A percentile compares a stretch with the other conserved stretches of the same genome.
These are phyloP conservation scores for Celastrina argiolus DNA, from an alignment of 2,888 invertebrate species.

Conservation along the genomic window DNA sequence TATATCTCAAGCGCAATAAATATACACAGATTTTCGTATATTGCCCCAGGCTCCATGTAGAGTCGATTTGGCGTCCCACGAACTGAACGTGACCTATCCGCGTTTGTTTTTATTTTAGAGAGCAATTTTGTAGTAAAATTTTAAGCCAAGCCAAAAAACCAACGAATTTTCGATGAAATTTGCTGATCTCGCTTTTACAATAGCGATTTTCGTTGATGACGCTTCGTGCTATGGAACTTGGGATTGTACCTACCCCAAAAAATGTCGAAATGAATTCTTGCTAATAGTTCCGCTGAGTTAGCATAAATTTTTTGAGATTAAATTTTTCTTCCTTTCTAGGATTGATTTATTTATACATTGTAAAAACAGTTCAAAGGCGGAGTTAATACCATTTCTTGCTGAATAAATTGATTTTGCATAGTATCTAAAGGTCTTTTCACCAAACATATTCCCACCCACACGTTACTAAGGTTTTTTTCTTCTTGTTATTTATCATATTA, in stretches of 20 bases:
- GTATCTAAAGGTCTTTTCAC: too few species aligned
- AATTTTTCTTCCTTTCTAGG: too few species aligned
- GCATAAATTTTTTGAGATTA: not conserved
- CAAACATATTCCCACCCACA: too few species aligned
- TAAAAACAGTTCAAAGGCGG: too few species aligned
- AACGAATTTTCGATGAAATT: not conserved
- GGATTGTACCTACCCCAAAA: not conserved
- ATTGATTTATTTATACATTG: too few species aligned
- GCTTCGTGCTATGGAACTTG: not conserved
- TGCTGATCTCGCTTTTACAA: not conserved
- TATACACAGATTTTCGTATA: too few species aligned
- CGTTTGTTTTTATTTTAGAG: not conserved
- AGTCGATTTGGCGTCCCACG: slow-evolving; percentile 1
- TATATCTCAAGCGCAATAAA: too few species aligned
- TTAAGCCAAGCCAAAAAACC: not conserved
- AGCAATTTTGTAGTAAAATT: not conserved
- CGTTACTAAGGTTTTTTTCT: too few species aligned
- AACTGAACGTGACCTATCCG: not conserved
- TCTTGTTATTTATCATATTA: too few species aligned
- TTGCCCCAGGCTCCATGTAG: too few species aligned
- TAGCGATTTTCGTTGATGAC: not conserved
- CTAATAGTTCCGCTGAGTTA: not conserved
- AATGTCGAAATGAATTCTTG: not conserved
- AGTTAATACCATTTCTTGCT: too few species aligned
- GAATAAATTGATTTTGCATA: too few species aligned